Evolutionary conservation across 2,888 invertebrate genomes (phyloP), one percentile per base, ranked within the genome.

Genomic region (Metallyticus violacea): DNA sequence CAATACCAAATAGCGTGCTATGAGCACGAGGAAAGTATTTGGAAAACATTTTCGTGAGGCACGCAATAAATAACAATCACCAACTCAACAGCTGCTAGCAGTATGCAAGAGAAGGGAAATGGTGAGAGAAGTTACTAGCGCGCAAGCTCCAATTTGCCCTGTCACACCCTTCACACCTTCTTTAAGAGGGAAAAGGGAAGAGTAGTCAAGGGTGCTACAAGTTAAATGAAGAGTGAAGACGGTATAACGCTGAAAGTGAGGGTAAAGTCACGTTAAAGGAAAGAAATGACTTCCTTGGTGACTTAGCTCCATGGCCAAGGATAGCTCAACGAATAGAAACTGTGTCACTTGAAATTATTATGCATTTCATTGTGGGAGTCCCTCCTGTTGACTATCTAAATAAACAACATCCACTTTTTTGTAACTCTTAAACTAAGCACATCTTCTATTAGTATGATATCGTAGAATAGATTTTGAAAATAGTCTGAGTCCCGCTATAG

Each of bases 201-300:
- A 30, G 77, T 76, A 27, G 83, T 76, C 62, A 76, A 82, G 82
- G 82, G 27, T 82, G 22, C 26, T 76, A 76, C 30, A 27, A 76
- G 76, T 29, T 77, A 83, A 83, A 83, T 83, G 83, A 83, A 77
- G 83, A 83, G 83, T 83, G 83, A 83, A 83, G 83, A 28, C 28
- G 83, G 28, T 83, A n/a, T n/a, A n/a, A n/a, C n/a, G n/a, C n/a
- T n/a, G n/a, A 7, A 62, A 22, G 40, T 62, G 40, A 15, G 15
- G 40, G 40, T 1, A 62, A 22, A 62, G 4, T 4, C 40, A 7
- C 22, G 40, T 62, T 62, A 62, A 62, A 62, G 40, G 40, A 40
- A 15, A 9, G 40, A 40, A 40, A 40, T 40, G 40, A n/a, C n/a
- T n/a, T n/a, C n/a, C n/a, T n/a, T n/a, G n/a, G n/a, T 62, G 40